Base-by-base conservation (phyloP, 2,888 invertebrate genomes). In the Drosophila trichaetosa region DNA sequence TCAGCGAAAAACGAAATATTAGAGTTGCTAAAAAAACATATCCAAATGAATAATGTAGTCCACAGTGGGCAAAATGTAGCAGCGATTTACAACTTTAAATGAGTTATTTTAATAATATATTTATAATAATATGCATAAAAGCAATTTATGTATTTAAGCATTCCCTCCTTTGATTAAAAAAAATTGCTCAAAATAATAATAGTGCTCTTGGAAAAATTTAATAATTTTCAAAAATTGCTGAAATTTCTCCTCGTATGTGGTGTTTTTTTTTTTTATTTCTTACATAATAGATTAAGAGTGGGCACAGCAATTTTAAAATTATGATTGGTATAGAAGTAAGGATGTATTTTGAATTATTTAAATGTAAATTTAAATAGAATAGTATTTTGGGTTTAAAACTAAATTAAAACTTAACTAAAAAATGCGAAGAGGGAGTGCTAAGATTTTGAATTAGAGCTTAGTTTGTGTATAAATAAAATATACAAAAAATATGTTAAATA, bases 1-100 rank as follows among this genome's bases (percentile, higher is more conserved):
- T 70, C 57, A 72, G 54, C 72, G 73, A 80, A 75, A 75, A 65
- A 82, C 74, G 70, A 87, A 79, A 77, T 73, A 79, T 85, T 79
- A 79, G 79, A 79, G 53, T 54, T 56, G 67, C 60, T 63, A 54
- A 68, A 79, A 85, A 85, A 74, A 82, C 74, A 77, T 80, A 40
- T 61, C 61, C 65, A 85, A 85, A 77, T 79, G 78, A 74, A 67
- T 82, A 84, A 77, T 80, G 73, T 66, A 33, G 29, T 51, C 18
- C 21, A 61, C 62, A 58, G 60, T 68, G 68, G 57, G 33, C 16
- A 2, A 64, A 60, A 49, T 38, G n/a, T 10, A 6, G 27, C 1
- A 46, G 4, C 7, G 16, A 6, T 7, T 21, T 21, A 7, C 4
- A 24, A 46, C 0, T 21, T 46, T 46, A 1, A 3, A 1, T 7